phyloP scores from a whole-genome alignment of 2,113 vertebrate genomes.

The Myrmecophaga tridactyla region DNA sequence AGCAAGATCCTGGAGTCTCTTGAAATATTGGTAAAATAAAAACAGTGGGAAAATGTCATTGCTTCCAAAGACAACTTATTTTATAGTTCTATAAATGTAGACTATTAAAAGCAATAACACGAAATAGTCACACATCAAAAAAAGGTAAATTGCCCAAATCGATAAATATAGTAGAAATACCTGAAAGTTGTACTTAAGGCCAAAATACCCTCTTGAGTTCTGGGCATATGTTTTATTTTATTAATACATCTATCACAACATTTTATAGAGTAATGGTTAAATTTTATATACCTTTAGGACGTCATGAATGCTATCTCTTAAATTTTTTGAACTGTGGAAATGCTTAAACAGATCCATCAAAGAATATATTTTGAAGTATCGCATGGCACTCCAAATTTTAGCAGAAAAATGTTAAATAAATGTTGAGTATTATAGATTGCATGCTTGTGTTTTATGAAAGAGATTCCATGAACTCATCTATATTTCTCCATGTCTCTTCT shows the following conservation, averaged over 20 bases:
- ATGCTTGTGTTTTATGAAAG: background rate
- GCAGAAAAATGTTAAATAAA: background rate
- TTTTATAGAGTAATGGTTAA: constrained; percentile 64
- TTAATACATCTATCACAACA: constrained; percentile 16
- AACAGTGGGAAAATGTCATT: background rate
- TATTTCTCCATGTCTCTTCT: background rate
- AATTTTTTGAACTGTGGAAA: constrained; percentile 18
- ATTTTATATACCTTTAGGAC: constrained; percentile 47
- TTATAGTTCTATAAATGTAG: constrained; percentile 46
- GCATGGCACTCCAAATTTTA: background rate
- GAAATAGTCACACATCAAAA: constrained; percentile 28
- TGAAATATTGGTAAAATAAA: background rate
- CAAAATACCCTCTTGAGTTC: constrained; percentile 42
- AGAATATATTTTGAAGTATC: background rate
- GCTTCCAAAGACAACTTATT: constrained; percentile 51
- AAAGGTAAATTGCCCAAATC: constrained; percentile 21
- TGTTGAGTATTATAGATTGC: background rate
- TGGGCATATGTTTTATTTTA: background rate
- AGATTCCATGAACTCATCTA: background rate
- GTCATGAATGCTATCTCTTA: constrained; percentile 42
- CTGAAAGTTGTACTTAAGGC: constrained; percentile 63
- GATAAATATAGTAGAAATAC: constrained; percentile 38
- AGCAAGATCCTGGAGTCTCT: background rate
- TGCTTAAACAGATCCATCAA: background rate
- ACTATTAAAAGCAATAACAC: background rate